Evolutionary conservation across 2,888 invertebrate genomes (phyloP), one percentile per base, ranked within the genome.

Genomic region (Orchesella flavescens): DNA sequence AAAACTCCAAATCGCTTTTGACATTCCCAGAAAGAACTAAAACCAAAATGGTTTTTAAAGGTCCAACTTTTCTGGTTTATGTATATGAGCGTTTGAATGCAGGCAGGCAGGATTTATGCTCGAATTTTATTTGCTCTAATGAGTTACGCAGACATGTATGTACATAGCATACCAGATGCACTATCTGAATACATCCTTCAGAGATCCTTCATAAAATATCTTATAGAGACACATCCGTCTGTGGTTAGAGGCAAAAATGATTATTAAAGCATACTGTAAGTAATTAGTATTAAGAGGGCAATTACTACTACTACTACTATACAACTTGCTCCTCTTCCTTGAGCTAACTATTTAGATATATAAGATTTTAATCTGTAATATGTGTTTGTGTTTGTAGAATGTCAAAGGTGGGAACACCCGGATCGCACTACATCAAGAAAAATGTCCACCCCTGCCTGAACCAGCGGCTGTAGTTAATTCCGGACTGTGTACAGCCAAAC

Each of bases 361-460:
- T 44, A 49, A 49, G 12, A n/a, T 49, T 49, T 7, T 49, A 49
- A 12, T 15, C n/a, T 49, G n/a, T 49, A 49, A 49, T 7, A 49
- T 7, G 12, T 49, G 34, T 71, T 63, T 73, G 43, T 73, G 21
- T 69, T 61, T 24, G 44, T 73, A 85, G 83, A 74, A 34, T 66
- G 44, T 59, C 24, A 75, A 19, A 63, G 68, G 68, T 46, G 81
- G 84, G 61, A 84, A 74, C 74, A 76, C 73, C 73, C 72, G 75
- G 57, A 78, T 78, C 2, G 80, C 53, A 19, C 53, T 80, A 24
- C 79, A 79, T n/a, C 80, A 86, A 69, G 87, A 87, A 44, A 79
- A 84, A 53, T 87, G 87, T 79, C 87, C 87, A 21, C 87, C 87
- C n/a, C 63, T 84, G 59, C 87, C 86, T 10, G 82, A 86, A 21